Conservation (phyloP, 2,888 invertebrate genomes). For the Eupeodes latifasciatus region DNA sequence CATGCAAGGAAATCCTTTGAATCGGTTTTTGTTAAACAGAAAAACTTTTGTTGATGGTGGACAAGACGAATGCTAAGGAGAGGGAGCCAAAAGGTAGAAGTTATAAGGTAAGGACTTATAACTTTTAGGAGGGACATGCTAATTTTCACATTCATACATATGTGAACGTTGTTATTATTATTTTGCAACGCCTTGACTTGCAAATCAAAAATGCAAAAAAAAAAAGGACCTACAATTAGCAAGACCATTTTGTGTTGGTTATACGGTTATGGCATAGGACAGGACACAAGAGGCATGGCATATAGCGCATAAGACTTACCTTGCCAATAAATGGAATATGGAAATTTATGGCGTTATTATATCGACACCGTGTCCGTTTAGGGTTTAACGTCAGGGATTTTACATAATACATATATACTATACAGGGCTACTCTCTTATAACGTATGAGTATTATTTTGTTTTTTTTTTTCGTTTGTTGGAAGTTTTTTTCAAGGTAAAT, state of each 20-base stretch:
- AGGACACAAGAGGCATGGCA: slow-evolving; percentile 1
- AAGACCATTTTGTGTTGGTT: slow-evolving; percentile 18
- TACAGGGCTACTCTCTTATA: not conserved
- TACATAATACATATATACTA: not conserved
- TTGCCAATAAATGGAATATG: slow-evolving; percentile 62
- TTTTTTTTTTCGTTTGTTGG: slow-evolving; percentile 14
- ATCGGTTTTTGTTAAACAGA: slow-evolving; percentile 23
- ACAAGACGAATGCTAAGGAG: not conserved
- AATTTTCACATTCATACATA: slow-evolving; percentile 66
- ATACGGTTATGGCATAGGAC: not conserved
- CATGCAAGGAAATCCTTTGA: slow-evolving; percentile 52
- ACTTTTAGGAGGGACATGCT: slow-evolving; percentile 22
- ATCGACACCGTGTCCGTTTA: slow-evolving; percentile 69
- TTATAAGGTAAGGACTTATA: not conserved
- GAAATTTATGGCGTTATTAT: slow-evolving; percentile 64
- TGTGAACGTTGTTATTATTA: slow-evolving; percentile 53
- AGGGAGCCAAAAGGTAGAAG: too few species aligned
- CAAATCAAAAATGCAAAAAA: slow-evolving; percentile 59
- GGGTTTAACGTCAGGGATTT: slow-evolving; percentile 42
- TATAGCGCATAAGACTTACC: slow-evolving; percentile 18
- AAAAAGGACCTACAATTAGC: slow-evolving; percentile 49
- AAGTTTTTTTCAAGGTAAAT: slow-evolving; percentile 62
- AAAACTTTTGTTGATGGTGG: not conserved
- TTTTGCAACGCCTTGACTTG: slow-evolving; percentile 21
- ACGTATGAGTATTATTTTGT: slow-evolving; percentile 37